A percentile compares a stretch with the other conserved stretches of the same genome.
These are phyloP conservation scores for Lates calcarifer DNA, from an alignment of 2,113 vertebrate genomes.

Conservation along the genomic window DNA sequence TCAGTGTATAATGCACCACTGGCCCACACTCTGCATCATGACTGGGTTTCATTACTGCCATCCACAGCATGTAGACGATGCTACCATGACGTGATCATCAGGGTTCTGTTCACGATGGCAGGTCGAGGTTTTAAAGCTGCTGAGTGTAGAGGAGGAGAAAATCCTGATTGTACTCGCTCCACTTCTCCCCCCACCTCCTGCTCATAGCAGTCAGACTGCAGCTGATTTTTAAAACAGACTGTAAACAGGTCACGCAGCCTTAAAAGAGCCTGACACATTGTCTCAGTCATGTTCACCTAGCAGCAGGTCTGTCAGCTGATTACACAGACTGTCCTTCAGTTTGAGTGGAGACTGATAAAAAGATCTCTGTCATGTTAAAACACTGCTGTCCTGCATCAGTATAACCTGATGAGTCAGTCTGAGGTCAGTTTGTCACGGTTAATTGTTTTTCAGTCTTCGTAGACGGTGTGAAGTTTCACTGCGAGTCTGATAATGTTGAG, in stretches of 20 bases:
- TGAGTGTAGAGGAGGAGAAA: slow-evolving; percentile 11
- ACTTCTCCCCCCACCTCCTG: background rate
- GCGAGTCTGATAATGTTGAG: no score
- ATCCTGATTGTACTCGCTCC: background rate
- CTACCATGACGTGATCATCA: no score
- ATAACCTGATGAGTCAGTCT: background rate
- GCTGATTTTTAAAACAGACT: background rate
- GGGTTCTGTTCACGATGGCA: background rate
- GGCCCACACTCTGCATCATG: background rate
- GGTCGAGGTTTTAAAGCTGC: background rate
- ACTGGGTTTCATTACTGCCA: slow-evolving; percentile 11
- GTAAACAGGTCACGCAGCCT: background rate
- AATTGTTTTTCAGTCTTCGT: no score
- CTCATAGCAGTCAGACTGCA: background rate
- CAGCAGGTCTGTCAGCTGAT: background rate
- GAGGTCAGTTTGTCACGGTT: background rate
- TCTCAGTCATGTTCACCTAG: background rate
- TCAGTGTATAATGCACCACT: background rate
- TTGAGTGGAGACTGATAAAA: background rate
- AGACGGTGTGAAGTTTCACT: no score
- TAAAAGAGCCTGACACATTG: background rate
- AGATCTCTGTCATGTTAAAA: background rate
- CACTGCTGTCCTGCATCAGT: background rate
- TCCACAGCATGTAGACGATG: background rate
- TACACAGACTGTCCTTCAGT: background rate